These are phyloP conservation scores for Phalacrocorax carbo DNA, from an alignment of 2,113 vertebrate genomes.

Conservation along the genomic window DNA sequence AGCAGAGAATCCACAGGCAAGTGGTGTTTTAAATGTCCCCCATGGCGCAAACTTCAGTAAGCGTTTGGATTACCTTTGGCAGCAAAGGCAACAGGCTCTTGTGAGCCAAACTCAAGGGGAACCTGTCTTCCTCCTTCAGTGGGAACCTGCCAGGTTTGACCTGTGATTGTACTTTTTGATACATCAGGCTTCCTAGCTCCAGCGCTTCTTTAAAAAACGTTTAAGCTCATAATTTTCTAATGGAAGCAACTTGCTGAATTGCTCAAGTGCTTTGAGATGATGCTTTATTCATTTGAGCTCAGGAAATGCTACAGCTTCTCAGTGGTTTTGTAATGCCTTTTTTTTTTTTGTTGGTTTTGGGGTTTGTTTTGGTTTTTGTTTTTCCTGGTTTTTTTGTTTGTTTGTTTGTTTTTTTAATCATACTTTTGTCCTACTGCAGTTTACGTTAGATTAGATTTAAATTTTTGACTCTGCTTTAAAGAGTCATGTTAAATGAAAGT, in stretches of 20 bases:
- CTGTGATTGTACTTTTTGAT: not conserved
- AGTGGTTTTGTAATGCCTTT: not conserved
- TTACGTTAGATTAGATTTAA: not conserved
- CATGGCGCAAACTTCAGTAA: not conserved
- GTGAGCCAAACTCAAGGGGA: not conserved
- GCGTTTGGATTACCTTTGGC: fast-evolving
- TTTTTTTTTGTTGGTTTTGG: not conserved
- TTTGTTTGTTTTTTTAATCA: not conserved
- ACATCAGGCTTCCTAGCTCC: not conserved
- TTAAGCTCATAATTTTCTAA: not conserved
- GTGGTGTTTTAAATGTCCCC: not conserved
- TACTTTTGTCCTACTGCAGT: not conserved
- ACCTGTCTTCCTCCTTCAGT: not conserved
- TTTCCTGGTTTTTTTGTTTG: too few relatives aligned
- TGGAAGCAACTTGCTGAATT: not conserved
- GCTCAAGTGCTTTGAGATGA: not conserved
- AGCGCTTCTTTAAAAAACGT: not conserved
- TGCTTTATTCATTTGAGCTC: not conserved
- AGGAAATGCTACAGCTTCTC: not conserved
- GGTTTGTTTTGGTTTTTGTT: not conserved
- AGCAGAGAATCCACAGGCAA: not conserved
- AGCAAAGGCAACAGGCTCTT: not conserved
- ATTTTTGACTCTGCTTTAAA: not conserved
- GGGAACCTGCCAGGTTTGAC: not conserved
- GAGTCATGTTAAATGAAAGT: not conserved